Base-by-base conservation (phyloP, 2,888 invertebrate genomes). In the Acleris cristana region DNA sequence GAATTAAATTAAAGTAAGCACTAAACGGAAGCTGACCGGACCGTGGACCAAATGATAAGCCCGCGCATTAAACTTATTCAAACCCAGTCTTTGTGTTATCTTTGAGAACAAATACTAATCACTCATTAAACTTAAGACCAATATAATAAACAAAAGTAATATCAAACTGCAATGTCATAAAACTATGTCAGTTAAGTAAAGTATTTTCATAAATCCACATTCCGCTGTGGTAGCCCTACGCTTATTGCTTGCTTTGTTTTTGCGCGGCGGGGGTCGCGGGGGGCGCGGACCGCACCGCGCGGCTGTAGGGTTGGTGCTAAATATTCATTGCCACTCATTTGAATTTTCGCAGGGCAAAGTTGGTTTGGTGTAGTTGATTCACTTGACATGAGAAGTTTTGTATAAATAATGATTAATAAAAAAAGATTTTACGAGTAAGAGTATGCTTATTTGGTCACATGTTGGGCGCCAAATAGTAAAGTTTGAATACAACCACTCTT, bases 161-260 rank as follows among this genome's bases (percentile, higher is more conserved):
- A 26, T 12, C 53, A 23, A n/a, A 58, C 18, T 52, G 16, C n/a
- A 34, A 53, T 45, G 45, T 19, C 45, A 56, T 57, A 56, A 49
- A 64, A 23, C 21, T 14, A 30, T 14, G 30, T 21, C 52, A 45
- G 30, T 64, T 49, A 44, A 12, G 26, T 14, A 51, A 18, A 66
- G 52, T 62, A 57, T 62, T 66, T 61, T 56, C 56, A 62, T 71
- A 70, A 72, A 68, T 64, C 65, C 34, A 54, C 70, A 61, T 69
- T 69, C 65, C 63, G 75, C 75, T 76, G 74, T 72, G 75, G 74
- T 81, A 86, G 74, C 87, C 86, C 86, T 85, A 80, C 60, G 70
- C 71, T 82, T 86, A 86, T 86, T 83, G 82, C 84, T 87, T 84
- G 87, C 87, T 88, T 88, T 88, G 87, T 88, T 87, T 87, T 86